phyloP scores from a whole-genome alignment of 1,140 invertebrate species.

The Lepidurus arcticus region DNA sequence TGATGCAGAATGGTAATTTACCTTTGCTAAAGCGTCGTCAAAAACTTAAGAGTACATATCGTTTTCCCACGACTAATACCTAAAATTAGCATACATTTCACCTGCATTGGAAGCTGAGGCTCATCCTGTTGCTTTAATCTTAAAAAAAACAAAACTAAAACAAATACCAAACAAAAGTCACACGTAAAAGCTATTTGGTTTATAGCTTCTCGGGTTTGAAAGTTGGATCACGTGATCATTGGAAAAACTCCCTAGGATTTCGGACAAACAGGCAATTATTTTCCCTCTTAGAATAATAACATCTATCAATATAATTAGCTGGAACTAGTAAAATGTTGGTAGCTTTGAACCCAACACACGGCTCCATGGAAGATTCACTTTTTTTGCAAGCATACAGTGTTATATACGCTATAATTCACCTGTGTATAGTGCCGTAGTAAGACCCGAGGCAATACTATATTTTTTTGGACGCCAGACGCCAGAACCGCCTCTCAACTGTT shows the following conservation, averaged over 20 bases:
- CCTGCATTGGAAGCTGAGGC: neutral
- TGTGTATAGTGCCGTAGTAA: neutral
- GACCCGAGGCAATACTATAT: neutral
- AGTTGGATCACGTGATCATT: neutral
- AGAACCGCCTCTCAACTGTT: neutral
- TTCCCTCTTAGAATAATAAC: neutral
- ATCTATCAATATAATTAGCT: neutral
- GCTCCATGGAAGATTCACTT: neutral
- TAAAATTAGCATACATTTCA: neutral
- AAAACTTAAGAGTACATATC: neutral
- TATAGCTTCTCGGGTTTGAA: neutral
- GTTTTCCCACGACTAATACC: neutral
- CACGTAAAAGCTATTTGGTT: neutral
- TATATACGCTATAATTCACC: neutral
- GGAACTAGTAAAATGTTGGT: neutral
- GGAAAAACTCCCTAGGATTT: neutral
- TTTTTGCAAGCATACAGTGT: neutral
- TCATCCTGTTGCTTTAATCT: neutral
- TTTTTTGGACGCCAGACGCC: constrained; percentile 17
- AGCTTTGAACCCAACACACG: neutral
- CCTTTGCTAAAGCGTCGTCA: neutral
- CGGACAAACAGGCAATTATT: neutral
- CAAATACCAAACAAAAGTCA: neutral
- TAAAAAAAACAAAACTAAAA: neutral
- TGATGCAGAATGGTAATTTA: neutral